Conservation (phyloP, 92 coral and sea anemone species). For the Anthopleura xanthogrammica region DNA sequence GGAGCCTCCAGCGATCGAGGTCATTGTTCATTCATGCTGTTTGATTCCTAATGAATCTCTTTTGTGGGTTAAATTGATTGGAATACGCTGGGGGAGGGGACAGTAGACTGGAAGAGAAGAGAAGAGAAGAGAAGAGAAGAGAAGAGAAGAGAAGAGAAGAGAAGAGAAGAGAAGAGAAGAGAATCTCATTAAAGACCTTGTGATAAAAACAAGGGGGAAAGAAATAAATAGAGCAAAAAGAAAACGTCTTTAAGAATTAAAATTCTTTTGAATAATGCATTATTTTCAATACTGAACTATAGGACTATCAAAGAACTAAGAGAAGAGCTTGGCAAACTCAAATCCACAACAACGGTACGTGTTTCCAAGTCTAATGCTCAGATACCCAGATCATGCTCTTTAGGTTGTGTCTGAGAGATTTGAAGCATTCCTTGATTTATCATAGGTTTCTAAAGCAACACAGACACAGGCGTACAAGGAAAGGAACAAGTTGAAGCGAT, state of each 20-base stretch:
- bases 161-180: not conserved
- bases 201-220: not conserved
- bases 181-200: not conserved
- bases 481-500: not conserved
- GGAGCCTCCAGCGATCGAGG: not conserved
- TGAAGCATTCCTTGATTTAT: not conserved
- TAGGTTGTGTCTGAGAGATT: not conserved
- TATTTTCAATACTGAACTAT: not conserved
- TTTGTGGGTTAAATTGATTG: not conserved
- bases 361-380: not conserved
- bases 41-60: not conserved
- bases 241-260: not conserved
- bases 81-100: not conserved
- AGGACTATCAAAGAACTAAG: not conserved
- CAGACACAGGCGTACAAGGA: not conserved
- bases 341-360: not conserved
- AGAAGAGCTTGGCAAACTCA: not conserved
- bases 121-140: not conserved
- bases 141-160: not conserved
- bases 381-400: not conserved
- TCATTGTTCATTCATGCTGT: not conserved
- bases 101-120: too few species aligned
- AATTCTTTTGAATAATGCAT: too few species aligned
- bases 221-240: too few species aligned
- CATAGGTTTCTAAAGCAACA: conserved; percentile 1